phyloP scores from a whole-genome alignment of 2,888 invertebrate genomes.

The Hydrotaea cyrtoneurina region DNA sequence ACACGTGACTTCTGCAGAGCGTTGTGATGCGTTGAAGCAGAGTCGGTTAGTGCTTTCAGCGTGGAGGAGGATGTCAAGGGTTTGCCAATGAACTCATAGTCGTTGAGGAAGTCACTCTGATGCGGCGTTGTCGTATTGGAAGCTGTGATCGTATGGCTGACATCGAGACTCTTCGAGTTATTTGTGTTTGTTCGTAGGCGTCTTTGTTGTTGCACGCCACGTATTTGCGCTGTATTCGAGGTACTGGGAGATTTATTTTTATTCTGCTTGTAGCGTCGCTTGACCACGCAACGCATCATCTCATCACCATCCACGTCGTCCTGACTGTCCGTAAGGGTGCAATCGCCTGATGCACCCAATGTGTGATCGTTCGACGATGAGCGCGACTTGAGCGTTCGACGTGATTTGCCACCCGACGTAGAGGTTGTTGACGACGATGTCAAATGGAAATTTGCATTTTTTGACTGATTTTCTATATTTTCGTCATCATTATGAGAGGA shows the following conservation, averaged over 20 bases:
- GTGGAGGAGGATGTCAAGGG: slow-evolving; percentile 63
- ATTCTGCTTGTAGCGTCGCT: slow-evolving; percentile 78
- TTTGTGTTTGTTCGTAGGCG: slow-evolving; percentile 71
- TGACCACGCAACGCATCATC: slow-evolving; percentile 72
- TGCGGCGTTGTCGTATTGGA: slow-evolving; percentile 52
- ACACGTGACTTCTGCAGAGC: slow-evolving; percentile 68
- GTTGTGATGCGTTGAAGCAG: slow-evolving; percentile 31
- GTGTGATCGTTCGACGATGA: slow-evolving; percentile 33
- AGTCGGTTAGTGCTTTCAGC: slow-evolving; percentile 61
- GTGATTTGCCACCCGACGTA: slow-evolving; percentile 25
- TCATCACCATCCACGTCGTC: slow-evolving; percentile 74
- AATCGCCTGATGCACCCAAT: slow-evolving; percentile 57
- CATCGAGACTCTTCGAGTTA: slow-evolving; percentile 75
- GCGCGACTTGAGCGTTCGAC: slow-evolving; percentile 41
- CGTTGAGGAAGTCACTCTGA: slow-evolving; percentile 50
- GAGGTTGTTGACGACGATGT: slow-evolving; percentile 27
- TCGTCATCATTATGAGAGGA: slow-evolving; percentile 69
- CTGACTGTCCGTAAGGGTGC: slow-evolving; percentile 71
- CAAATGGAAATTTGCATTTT: slow-evolving; percentile 56
- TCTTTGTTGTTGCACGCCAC: slow-evolving; percentile 75
- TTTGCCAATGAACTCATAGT: slow-evolving; percentile 58
- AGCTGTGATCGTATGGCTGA: slow-evolving; percentile 48
- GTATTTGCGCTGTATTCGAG: slow-evolving; percentile 66
- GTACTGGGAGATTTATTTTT: slow-evolving; percentile 73
- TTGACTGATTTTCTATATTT: slow-evolving; percentile 58